Conservation (phyloP, 2,888 invertebrate species). For the Synergus gifuensis region DNA sequence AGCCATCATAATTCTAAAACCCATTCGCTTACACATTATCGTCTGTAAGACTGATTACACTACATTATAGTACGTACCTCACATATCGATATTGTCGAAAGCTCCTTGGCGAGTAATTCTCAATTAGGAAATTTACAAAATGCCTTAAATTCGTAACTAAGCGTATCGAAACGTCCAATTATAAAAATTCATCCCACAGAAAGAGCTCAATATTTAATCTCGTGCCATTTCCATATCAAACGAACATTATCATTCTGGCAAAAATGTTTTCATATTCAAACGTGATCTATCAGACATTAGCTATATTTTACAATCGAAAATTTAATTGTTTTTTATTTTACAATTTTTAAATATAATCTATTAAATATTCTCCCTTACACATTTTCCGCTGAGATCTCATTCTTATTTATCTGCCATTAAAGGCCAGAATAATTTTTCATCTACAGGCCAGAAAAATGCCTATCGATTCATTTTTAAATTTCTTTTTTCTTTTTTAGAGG, state of each 20-base stretch:
- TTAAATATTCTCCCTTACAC: background rate
- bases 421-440: background rate
- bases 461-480: background rate
- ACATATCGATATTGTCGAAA: slow-evolving; percentile 38
- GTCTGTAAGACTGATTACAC: slow-evolving; percentile 40
- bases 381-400: slow-evolving; percentile 2
- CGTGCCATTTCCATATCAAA: slow-evolving; percentile 1
- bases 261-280: background rate
- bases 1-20: slow-evolving; percentile 6
- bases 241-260: background rate
- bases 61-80: slow-evolving; percentile 14
- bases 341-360: slow-evolving; percentile 6
- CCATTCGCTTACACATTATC: slow-evolving; percentile 28
- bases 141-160: slow-evolving; percentile 34
- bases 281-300: background rate
- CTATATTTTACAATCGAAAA: no score
- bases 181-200: background rate
- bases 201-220: background rate
- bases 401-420: slow-evolving; percentile 13
- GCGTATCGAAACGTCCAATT: slow-evolving; percentile 37
- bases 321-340: background rate
- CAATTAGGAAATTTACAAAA: slow-evolving; percentile 34
- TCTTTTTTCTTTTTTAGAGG: background rate
- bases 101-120: slow-evolving; percentile 9
- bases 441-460: background rate